Evolutionary conservation across 2,888 invertebrate genomes (phyloP).

Genomic region (Steromphala cineraria): DNA sequence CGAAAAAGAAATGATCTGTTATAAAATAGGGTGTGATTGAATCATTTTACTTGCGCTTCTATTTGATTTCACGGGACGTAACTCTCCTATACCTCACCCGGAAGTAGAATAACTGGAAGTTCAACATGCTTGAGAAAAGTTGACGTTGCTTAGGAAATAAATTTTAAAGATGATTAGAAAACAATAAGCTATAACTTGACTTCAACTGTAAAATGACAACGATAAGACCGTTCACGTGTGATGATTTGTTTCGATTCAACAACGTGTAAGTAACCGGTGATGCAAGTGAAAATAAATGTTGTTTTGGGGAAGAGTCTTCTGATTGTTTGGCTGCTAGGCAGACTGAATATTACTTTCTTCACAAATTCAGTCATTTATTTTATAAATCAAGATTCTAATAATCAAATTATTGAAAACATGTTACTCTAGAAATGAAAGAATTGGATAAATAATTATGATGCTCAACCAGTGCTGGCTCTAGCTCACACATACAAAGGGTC

Average conservation of each 20-base stretch:
- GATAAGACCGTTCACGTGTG: slow-evolving; percentile 92
- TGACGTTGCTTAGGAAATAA: background rate
- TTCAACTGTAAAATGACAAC: slow-evolving; percentile 85
- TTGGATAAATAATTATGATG: too few relatives aligned
- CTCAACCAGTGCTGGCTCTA: too few relatives aligned
- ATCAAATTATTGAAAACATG: too few relatives aligned
- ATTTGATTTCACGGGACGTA: background rate
- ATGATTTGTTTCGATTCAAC: slow-evolving; percentile 96
- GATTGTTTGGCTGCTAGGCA: too few relatives aligned
- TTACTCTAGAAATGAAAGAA: too few relatives aligned
- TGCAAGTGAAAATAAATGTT: background rate
- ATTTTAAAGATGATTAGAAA: background rate
- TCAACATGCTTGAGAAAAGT: background rate
- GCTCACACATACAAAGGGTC: too few relatives aligned
- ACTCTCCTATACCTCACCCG: background rate
- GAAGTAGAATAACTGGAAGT: background rate
- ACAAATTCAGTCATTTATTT: too few relatives aligned
- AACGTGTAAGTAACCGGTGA: slow-evolving; percentile 85
- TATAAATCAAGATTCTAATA: too few relatives aligned
- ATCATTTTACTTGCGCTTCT: background rate
- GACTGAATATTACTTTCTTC: too few relatives aligned
- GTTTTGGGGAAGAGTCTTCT: background rate
- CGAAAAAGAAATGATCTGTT: too few relatives aligned
- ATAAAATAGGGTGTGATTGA: too few relatives aligned
- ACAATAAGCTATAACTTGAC: background rate